These are phyloP conservation scores for Halocaridina rubra DNA, from an alignment of 2,888 invertebrate genomes.

Conservation along the genomic window DNA sequence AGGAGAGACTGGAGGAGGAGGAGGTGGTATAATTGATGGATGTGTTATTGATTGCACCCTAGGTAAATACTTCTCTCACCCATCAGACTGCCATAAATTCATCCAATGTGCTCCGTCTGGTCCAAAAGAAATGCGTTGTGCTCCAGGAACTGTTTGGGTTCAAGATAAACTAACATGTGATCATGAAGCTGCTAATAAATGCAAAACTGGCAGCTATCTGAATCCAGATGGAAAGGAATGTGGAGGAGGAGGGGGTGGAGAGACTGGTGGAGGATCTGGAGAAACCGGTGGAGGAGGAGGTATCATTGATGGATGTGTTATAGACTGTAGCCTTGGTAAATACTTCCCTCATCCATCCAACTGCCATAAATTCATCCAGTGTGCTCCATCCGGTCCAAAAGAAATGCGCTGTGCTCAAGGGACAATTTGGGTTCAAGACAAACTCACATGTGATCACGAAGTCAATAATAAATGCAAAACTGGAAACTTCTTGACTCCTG, in stretches of 20 bases:
- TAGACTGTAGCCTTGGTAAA: slow-evolving; percentile 10
- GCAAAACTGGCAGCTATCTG: background rate
- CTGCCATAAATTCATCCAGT: slow-evolving; percentile 60
- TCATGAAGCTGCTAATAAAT: background rate
- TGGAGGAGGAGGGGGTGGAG: background rate
- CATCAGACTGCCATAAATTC: slow-evolving; percentile 51
- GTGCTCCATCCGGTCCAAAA: slow-evolving; percentile 37
- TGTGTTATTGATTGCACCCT: background rate
- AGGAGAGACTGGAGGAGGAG: background rate
- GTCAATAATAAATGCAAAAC: background rate
- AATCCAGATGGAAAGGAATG: background rate
- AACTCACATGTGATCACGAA: background rate
- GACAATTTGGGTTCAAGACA: slow-evolving; percentile 12
- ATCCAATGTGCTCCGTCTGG: slow-evolving; percentile 32
- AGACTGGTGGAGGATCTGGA: slow-evolving; percentile 6
- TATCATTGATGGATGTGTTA: slow-evolving; percentile 18
- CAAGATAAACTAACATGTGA: background rate
- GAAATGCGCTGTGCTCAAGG: slow-evolving; percentile 35
- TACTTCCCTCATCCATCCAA: slow-evolving; percentile 45
- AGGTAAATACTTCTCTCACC: slow-evolving; percentile 23
- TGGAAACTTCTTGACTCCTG: background rate
- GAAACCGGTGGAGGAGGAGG: background rate
- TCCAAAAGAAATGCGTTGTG: slow-evolving; percentile 33
- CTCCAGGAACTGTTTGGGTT: slow-evolving; percentile 3
- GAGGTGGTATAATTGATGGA: background rate